Evolutionary conservation across 2,113 vertebrate species (phyloP).

Genomic region (Arizona elegans): DNA sequence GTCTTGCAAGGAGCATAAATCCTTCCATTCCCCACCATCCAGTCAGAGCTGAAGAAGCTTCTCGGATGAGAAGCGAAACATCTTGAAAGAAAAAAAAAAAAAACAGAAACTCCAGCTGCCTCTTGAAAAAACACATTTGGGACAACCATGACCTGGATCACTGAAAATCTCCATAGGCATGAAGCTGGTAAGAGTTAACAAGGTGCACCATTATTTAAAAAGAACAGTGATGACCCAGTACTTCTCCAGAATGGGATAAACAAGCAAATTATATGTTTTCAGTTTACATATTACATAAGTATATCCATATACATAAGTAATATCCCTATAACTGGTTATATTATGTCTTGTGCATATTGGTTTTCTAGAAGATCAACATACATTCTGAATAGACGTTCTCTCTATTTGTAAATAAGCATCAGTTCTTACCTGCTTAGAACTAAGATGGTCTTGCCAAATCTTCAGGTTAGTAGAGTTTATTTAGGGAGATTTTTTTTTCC

Average conservation of each 20-base stretch:
- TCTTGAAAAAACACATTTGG: no score
- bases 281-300: background rate
- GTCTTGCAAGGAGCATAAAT: no score
- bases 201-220: background rate
- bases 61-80: no score
- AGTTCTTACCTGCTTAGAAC: background rate
- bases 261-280: background rate
- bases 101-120: no score
- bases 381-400: background rate
- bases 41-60: no score
- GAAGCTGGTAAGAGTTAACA: background rate
- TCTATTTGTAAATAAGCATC: background rate
- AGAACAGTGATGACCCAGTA: background rate
- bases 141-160: no score
- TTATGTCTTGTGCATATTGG: background rate
- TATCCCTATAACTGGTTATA: background rate
- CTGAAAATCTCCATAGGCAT: background rate
- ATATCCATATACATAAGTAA: background rate
- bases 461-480: background rate
- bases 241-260: background rate
- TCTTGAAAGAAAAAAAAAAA: no score
- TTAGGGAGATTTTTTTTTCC: background rate
- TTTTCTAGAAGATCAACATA: background rate
- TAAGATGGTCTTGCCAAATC: background rate
- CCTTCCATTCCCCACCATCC: no score